phyloP scores from a whole-genome alignment of 2,113 vertebrate species.

The Callocephalon fimbriatum region DNA sequence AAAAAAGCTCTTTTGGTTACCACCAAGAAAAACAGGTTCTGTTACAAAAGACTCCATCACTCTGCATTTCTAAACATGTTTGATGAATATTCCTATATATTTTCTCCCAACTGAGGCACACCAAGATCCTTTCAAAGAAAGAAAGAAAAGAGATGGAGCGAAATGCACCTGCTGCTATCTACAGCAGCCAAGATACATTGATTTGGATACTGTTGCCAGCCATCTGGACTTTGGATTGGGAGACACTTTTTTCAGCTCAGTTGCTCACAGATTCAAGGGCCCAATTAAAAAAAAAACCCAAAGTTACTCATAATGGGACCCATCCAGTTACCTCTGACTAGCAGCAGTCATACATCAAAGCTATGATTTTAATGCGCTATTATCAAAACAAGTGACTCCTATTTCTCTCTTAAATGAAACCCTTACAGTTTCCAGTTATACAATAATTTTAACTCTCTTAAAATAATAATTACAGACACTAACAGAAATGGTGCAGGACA shows the following conservation, averaged over 20 bases:
- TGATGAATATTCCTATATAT: neutral
- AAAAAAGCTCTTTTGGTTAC: slow-evolving; percentile 30
- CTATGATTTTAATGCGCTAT: neutral
- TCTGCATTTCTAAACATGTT: neutral
- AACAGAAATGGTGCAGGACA: neutral
- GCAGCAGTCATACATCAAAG: neutral
- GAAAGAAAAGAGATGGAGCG: accelerated
- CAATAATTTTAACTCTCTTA: neutral
- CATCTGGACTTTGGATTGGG: neutral
- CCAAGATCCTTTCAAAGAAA: neutral
- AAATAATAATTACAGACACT: neutral
- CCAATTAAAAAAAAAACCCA: neutral
- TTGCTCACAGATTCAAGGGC: neutral
- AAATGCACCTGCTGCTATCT: neutral
- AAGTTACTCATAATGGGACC: neutral
- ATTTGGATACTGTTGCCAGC: neutral
- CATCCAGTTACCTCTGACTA: neutral
- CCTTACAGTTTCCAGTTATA: neutral
- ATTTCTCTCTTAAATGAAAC: neutral
- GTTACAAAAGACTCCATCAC: slow-evolving; percentile 10
- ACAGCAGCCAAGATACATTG: neutral
- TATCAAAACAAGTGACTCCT: neutral
- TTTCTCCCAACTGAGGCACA: neutral
- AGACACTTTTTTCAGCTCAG: neutral
- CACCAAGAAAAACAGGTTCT: neutral